Base-by-base conservation (phyloP, 1,140 invertebrate species). In the Drosophila pseudoobscura region DNA sequence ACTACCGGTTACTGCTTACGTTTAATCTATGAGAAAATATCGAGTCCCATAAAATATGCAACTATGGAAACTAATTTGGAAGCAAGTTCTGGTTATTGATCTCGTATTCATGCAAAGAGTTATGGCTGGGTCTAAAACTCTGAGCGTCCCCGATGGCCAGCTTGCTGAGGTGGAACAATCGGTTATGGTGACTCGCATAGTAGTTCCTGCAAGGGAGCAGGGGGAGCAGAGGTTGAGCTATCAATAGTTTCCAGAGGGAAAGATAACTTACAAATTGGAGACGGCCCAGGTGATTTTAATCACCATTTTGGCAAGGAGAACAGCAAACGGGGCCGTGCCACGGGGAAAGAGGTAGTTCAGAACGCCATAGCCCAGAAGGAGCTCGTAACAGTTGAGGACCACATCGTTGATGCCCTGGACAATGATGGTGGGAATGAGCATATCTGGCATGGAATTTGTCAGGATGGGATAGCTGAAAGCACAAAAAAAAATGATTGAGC, bases 401-500 rank as follows among this genome's bases (percentile, higher is more conserved):
- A 91, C 58, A 74, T 79, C 77, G 17, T 90, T 79, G 6, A 80
- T 24, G n/a, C 59, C 24, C 62, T 91, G 90, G 3, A 76, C 47
- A 24, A 84, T 51, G 20, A 91, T 89, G 11, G 78, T 75, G 24
- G 90, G 90, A 55, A 80, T 52, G 1, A 91, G 62, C 22, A 91
- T 46, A 8, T 91, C 84, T 0, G 76, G 53, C 47, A 75, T 71
- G 0, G 83, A 69, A 22, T 89, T 83, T 7, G 76, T 80, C 29
- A 91, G 39, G 35, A 91, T 78, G 0, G 90, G 90, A 60, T 78
- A 90, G 7, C 90, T 91, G 17, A 13, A 22, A 45, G 3, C 6
- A 4, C 13, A 26, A 26, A n/a, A 9, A 1, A 35, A 29, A 26
- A 5, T 15, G 11, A 20, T 31, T 8, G 26, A 35, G 39, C 13